These are phyloP conservation scores for Enteromius treurensis DNA, from an alignment of 2,797 vertebrate genomes.

Conservation along the genomic window DNA sequence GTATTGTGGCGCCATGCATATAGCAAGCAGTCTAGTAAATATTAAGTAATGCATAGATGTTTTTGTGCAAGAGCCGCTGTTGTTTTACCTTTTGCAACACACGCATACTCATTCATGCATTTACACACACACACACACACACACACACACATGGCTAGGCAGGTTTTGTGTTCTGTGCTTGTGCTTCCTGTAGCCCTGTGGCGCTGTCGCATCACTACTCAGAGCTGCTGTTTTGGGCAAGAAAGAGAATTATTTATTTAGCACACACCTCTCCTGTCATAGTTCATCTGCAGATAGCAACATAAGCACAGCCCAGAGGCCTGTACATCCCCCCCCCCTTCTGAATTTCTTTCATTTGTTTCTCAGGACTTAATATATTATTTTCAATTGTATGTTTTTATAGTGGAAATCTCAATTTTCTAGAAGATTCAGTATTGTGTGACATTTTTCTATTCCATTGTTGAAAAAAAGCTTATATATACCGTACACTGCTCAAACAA, in stretches of 20 bases:
- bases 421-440: neutral
- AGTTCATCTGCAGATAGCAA: conserved; percentile 56
- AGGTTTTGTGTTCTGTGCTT: conserved; percentile 4
- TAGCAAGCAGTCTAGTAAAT: neutral
- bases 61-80: conserved; percentile 3
- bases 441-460: neutral
- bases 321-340: neutral
- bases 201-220: conserved; percentile 38
- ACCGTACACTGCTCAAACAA: neutral
- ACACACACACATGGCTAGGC: neutral
- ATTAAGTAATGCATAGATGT: neutral
- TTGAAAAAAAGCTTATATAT: neutral
- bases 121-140: neutral
- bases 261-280: conserved; percentile 58
- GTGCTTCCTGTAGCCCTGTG: conserved; percentile 53
- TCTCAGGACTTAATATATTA: neutral
- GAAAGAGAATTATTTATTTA: conserved; percentile 69
- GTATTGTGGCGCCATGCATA: neutral
- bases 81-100: neutral
- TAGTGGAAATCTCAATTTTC: neutral
- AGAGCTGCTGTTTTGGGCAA: conserved; percentile 42
- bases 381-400: neutral
- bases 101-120: neutral
- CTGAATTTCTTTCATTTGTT: neutral
- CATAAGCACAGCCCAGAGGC: conserved; percentile 51